phyloP scores from a whole-genome alignment of 2,888 invertebrate genomes.

The Trissolcus brochymenae region DNA sequence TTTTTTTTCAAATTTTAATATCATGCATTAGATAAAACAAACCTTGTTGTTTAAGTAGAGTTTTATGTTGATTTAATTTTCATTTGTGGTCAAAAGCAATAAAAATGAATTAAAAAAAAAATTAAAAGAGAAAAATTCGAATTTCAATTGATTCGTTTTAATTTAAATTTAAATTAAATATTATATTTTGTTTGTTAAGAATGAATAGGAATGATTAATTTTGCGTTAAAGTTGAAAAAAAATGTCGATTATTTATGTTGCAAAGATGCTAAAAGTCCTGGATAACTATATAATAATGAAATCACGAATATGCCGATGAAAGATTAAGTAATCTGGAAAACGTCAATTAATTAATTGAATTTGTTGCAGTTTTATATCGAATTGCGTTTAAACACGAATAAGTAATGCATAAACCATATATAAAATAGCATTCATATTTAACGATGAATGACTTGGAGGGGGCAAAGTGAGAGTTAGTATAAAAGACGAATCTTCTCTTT shows the following conservation, averaged over 20 bases:
- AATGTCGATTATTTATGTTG: not conserved
- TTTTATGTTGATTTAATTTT: too few relatives aligned
- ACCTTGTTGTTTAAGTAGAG: too few relatives aligned
- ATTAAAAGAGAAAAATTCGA: too few relatives aligned
- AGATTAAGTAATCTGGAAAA: conserved; percentile 26
- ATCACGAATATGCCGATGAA: conserved; percentile 4
- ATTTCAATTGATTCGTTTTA: too few relatives aligned
- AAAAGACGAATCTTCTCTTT: conserved; percentile 75
- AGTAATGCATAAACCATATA: conserved; percentile 58
- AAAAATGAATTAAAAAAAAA: too few relatives aligned
- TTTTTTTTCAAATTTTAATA: too few relatives aligned
- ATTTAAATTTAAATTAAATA: not conserved
- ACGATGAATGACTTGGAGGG: conserved; percentile 65
- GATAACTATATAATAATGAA: not conserved
- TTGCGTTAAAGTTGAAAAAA: too few relatives aligned
- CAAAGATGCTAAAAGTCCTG: not conserved
- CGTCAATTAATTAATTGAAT: conserved; percentile 34
- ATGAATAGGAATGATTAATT: too few relatives aligned
- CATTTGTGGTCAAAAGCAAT: too few relatives aligned
- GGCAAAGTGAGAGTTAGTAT: conserved; percentile 75
- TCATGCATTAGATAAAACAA: too few relatives aligned
- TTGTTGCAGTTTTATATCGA: conserved; percentile 42
- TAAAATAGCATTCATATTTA: conserved; percentile 65
- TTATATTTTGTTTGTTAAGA: not conserved
- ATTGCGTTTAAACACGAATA: conserved; percentile 53